Conservation (phyloP, 2,113 vertebrate species). For the Lophotis ruficrista region DNA sequence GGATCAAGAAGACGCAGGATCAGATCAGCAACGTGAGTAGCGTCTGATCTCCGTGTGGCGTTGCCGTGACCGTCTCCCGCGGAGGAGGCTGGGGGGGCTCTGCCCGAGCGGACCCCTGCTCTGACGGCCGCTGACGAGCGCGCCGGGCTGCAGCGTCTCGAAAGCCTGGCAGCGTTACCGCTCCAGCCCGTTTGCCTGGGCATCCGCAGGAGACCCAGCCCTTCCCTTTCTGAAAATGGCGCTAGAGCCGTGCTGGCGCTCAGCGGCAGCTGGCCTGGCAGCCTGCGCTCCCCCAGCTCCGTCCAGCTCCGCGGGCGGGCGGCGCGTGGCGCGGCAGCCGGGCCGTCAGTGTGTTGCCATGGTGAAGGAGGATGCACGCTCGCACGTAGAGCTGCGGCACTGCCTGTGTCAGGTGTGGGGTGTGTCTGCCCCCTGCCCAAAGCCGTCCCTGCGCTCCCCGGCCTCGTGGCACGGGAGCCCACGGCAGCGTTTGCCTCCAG, state of each 20-base stretch:
- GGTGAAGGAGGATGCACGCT: background rate
- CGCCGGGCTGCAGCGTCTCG: rapidly evolving
- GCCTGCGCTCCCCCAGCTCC: background rate
- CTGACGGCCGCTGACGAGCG: rapidly evolving
- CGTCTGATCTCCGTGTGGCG: rapidly evolving
- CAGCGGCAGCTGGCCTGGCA: background rate
- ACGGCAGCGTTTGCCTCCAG: background rate
- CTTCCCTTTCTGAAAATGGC: rapidly evolving
- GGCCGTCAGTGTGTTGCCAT: background rate
- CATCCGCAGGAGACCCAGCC: background rate
- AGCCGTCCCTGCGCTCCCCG: background rate
- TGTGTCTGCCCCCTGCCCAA: background rate
- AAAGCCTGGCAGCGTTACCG: background rate
- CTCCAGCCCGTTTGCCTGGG: rapidly evolving
- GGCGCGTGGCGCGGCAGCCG: background rate
- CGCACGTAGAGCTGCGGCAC: background rate
- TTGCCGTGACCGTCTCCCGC: rapidly evolving
- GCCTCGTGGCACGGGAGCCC: rapidly evolving
- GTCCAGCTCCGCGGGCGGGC: background rate
- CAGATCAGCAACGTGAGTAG: slow-evolving; percentile 94
- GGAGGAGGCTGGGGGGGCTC: background rate
- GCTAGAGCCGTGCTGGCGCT: rapidly evolving
- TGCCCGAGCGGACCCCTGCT: background rate
- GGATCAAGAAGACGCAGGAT: slow-evolving; percentile 96
- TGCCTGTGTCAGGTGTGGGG: rapidly evolving